phyloP scores from a whole-genome alignment of 2,888 invertebrate species.

The Pseudolycoriella hygida region DNA sequence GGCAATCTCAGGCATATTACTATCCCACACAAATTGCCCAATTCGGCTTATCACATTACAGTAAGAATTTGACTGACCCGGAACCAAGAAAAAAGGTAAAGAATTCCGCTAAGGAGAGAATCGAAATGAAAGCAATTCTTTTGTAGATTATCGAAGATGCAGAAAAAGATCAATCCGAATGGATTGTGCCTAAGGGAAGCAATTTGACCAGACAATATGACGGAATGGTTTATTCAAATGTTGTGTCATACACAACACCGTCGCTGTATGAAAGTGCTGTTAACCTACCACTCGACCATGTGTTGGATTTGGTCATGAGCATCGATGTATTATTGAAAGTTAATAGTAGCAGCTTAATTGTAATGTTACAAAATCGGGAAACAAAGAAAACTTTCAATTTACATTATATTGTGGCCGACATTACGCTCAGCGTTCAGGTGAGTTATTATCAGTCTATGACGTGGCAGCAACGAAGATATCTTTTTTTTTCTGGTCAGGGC shows the following conservation, averaged over 20 bases:
- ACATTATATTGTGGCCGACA: conserved; percentile 63
- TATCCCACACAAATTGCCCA: conserved; percentile 99
- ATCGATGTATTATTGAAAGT: conserved; percentile 51
- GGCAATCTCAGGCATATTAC: conserved; percentile 90
- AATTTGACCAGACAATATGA: conserved; percentile 44
- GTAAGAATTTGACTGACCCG: conserved; percentile 78
- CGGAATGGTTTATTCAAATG: conserved; percentile 36
- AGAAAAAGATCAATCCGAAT: conserved; percentile 44
- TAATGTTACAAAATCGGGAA: conserved; percentile 61
- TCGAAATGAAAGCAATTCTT: background rate
- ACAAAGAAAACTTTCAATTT: conserved; percentile 60
- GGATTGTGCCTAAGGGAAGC: conserved; percentile 57
- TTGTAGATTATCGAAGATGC: conserved; percentile 50
- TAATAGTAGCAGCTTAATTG: conserved; percentile 70
- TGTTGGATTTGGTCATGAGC: conserved; percentile 57
- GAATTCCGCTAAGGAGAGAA: background rate
- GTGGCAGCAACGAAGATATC: too few species aligned
- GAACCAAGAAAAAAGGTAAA: conserved; percentile 46
- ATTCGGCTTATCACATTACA: conserved; percentile 93
- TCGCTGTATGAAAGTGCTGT: conserved; percentile 51
- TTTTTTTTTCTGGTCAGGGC: conserved; percentile 27
- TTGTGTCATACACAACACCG: conserved; percentile 55
- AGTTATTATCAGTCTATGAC: too few species aligned
- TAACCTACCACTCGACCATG: conserved; percentile 46
- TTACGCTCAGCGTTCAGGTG: conserved; percentile 55